These are phyloP conservation scores for Drosophila neocordata DNA, from an alignment of 1,140 invertebrate species.

Conservation along the genomic window DNA sequence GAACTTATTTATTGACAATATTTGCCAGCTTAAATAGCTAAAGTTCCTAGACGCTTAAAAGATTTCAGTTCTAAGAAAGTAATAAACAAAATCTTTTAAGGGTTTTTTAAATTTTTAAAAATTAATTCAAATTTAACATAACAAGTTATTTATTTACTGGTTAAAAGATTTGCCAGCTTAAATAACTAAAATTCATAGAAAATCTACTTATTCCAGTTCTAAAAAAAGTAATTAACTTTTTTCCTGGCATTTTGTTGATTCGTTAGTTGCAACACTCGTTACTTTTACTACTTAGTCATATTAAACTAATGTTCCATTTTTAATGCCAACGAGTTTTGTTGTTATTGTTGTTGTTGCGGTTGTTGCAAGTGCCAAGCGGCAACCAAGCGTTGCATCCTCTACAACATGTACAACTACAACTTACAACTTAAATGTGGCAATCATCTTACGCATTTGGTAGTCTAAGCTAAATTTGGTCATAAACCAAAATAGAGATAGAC, in stretches of 20 bases:
- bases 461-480: conserved; percentile 57
- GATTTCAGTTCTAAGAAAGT: too few species aligned
- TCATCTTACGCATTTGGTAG: conserved; percentile 31
- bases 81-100: too few species aligned
- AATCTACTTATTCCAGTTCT: neutral
- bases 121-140: too few species aligned
- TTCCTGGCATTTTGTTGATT: neutral
- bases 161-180: neutral
- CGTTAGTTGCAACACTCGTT: neutral
- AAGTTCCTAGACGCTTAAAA: too few species aligned
- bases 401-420: conserved; percentile 7
- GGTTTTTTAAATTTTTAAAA: too few species aligned
- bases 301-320: conserved; percentile 5
- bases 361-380: conserved; percentile 47
- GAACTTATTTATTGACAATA: too few species aligned
- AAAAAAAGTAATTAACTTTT: neutral
- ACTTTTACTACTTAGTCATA: neutral
- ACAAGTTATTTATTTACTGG: neutral
- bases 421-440: conserved; percentile 48
- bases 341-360: conserved; percentile 8
- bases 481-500: conserved; percentile 36
- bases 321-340: conserved; percentile 21
- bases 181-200: neutral
- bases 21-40: too few species aligned
- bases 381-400: conserved; percentile 72